phyloP scores from a whole-genome alignment of 2,113 vertebrate species.

The Antechinus stuartii region DNA sequence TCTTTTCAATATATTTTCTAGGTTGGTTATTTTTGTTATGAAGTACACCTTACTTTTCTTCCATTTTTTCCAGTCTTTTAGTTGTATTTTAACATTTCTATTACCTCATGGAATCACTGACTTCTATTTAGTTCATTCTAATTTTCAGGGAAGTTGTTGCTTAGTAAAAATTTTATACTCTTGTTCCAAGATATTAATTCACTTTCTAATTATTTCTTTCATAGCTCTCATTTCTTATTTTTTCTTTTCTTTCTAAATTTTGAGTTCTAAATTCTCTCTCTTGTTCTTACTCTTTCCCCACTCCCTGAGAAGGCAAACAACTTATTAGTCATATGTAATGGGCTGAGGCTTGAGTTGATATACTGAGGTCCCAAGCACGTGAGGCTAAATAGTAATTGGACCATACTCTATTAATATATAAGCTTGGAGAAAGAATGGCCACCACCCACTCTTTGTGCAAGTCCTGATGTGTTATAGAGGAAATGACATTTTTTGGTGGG shows the following conservation, averaged over 20 bases:
- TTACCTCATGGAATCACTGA: not conserved
- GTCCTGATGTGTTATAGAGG: too few species aligned
- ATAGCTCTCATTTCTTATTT: not conserved
- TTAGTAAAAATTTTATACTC: not conserved
- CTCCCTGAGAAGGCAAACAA: too few species aligned
- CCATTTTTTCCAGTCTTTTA: not conserved
- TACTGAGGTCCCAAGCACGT: too few species aligned
- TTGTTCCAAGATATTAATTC: not conserved
- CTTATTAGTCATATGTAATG: too few species aligned
- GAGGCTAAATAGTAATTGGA: too few species aligned
- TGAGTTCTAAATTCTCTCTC: not conserved
- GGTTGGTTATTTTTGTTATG: not conserved
- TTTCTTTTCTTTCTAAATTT: too few species aligned
- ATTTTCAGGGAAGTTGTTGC: not conserved
- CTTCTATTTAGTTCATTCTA: not conserved
- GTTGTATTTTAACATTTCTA: not conserved
- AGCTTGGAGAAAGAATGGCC: too few species aligned
- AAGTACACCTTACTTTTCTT: not conserved
- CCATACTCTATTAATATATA: too few species aligned
- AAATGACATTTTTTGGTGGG: too few species aligned
- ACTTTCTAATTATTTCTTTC: not conserved
- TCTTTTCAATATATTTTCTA: not conserved
- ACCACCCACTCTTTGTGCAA: too few species aligned
- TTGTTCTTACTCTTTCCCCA: not conserved
- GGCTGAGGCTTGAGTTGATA: too few species aligned